Percentiles rank a stretch among this genome's conserved stretches.
Evolutionary conservation across 2,888 invertebrate genomes (phyloP).

Genomic region (Athripsodes cinereus): DNA sequence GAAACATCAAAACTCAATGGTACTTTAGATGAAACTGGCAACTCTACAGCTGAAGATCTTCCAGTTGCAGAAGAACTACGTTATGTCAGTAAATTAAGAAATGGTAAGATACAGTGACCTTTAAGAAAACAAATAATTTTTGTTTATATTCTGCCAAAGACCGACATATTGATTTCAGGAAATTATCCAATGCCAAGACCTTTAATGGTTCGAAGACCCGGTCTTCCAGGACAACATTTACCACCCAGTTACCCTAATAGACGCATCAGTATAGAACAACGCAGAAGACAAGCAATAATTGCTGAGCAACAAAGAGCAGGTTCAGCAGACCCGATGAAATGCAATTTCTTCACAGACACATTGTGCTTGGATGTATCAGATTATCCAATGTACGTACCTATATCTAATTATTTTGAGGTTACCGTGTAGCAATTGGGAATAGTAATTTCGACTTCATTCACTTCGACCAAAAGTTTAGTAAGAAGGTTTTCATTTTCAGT

Average conservation of each 20-base stretch:
- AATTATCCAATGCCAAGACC: conserved; percentile 1
- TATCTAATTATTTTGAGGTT: too few species aligned
- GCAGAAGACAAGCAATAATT: conserved; percentile 7
- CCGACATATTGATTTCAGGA: too few species aligned
- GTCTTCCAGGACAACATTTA: background rate
- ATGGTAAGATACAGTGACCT: background rate
- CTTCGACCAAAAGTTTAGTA: too few species aligned
- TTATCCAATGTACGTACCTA: conserved; percentile 71
- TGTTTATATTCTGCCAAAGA: too few species aligned
- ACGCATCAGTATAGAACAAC: conserved; percentile 4
- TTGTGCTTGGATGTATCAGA: conserved; percentile 67
- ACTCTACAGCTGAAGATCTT: conserved; percentile 34
- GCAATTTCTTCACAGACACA: conserved; percentile 65
- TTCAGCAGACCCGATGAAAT: conserved; percentile 37
- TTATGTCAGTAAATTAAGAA: conserved; percentile 34
- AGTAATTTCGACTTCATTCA: too few species aligned
- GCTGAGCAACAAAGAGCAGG: background rate
- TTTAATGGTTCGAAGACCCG: conserved; percentile 34
- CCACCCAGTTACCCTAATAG: conserved; percentile 21
- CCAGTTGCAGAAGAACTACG: conserved; percentile 46
- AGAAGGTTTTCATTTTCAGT: too few species aligned
- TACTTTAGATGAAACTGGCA: background rate
- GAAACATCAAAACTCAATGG: too few species aligned
- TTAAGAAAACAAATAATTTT: background rate
- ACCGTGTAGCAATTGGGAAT: too few species aligned